phyloP scores from a whole-genome alignment of 2,888 invertebrate genomes.

The Leptinotarsa haldemani region DNA sequence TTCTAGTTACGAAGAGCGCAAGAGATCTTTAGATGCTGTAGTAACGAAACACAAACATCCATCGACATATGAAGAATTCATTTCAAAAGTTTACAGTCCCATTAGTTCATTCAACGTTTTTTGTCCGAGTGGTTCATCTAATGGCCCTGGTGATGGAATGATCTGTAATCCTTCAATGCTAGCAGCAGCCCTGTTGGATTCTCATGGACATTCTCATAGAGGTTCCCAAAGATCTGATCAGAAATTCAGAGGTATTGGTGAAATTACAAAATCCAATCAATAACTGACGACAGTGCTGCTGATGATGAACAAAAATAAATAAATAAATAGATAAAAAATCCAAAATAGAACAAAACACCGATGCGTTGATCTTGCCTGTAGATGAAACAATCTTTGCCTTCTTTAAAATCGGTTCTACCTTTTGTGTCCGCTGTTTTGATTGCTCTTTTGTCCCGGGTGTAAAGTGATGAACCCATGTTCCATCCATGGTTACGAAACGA shows the following conservation, averaged over 20 bases:
- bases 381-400: too few species aligned
- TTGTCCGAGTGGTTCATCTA: conserved; percentile 53
- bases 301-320: neutral
- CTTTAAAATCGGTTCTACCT: too few species aligned
- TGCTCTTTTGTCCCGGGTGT: too few species aligned
- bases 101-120: conserved; percentile 70
- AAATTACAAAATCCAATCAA: too few species aligned
- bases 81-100: conserved; percentile 78
- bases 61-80: conserved; percentile 92
- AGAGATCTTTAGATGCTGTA: conserved; percentile 85
- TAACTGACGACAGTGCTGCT: neutral
- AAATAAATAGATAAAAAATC: too few species aligned
- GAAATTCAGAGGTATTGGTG: conserved; percentile 59
- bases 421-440: too few species aligned
- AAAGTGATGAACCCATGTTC: too few species aligned
- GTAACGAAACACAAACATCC: conserved; percentile 87
- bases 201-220: conserved; percentile 65
- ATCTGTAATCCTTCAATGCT: conserved; percentile 66
- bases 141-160: conserved; percentile 56
- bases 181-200: conserved; percentile 71
- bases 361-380: too few species aligned
- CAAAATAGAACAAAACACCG: too few species aligned
- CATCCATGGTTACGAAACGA: too few species aligned
- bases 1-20: conserved; percentile 89
- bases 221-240: conserved; percentile 57